phyloP scores from a whole-genome alignment of 2,113 vertebrate genomes.

The Syngnathus typhle region DNA sequence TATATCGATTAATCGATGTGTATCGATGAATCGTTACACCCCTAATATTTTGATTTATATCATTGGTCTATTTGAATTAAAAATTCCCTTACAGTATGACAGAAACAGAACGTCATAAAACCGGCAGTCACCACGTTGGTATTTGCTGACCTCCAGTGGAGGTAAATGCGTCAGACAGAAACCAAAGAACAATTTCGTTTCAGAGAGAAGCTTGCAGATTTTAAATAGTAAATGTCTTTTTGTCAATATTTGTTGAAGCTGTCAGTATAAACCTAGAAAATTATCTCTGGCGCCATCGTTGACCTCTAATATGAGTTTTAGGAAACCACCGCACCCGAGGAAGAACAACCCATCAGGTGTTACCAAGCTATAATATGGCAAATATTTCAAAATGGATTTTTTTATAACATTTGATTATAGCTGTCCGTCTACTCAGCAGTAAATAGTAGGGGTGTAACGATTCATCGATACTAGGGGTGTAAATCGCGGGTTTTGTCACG shows the following conservation, averaged over 20 bases:
- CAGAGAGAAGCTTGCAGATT: neutral
- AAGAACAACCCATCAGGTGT: no score
- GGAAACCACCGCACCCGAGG: neutral
- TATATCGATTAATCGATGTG: no score
- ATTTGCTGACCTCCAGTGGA: conserved; percentile 3
- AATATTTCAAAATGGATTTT: no score
- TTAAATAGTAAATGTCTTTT: neutral
- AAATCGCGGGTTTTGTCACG: no score
- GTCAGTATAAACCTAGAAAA: neutral
- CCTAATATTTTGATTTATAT: neutral
- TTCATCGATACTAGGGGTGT: no score
- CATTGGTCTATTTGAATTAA: neutral
- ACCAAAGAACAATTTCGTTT: neutral
- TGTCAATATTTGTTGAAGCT: neutral
- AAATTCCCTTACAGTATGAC: neutral
- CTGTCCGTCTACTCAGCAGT: no score
- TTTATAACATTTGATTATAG: no score
- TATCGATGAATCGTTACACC: no score
- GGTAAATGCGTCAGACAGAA: neutral
- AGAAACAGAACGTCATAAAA: neutral
- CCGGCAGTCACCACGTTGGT: neutral
- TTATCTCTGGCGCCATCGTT: neutral
- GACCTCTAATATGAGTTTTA: neutral
- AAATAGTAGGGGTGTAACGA: no score
- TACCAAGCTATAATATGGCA: no score